phyloP scores from a whole-genome alignment of 1,140 invertebrate species.

The Littorina saxatilis region DNA sequence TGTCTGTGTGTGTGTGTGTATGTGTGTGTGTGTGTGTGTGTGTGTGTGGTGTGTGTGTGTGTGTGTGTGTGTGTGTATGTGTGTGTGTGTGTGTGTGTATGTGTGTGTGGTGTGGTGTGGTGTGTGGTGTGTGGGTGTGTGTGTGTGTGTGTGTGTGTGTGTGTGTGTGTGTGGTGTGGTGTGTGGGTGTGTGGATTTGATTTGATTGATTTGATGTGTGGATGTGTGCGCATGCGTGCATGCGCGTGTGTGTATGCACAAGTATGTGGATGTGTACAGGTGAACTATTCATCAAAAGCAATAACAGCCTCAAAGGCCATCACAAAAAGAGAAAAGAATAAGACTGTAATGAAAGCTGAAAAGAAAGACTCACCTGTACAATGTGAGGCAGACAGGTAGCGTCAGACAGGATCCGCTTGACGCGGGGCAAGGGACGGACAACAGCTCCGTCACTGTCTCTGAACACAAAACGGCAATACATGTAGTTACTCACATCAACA shows the following conservation, averaged over 20 bases:
- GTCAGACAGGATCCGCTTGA: slow-evolving; percentile 93
- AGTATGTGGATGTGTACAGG: not conserved
- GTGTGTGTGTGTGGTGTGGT: too few relatives aligned
- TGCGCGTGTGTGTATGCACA: not conserved
- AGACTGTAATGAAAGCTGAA: too few relatives aligned
- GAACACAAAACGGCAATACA: slow-evolving; percentile 7
- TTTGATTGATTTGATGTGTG: not conserved
- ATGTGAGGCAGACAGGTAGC: slow-evolving; percentile 93
- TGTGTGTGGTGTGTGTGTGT: too few relatives aligned
- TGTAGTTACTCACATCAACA: not conserved
- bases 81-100: not conserved
- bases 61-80: too few relatives aligned
- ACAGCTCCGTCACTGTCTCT: slow-evolving; percentile 92
- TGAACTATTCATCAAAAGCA: too few relatives aligned
- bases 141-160: too few relatives aligned
- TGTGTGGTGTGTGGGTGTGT: too few relatives aligned
- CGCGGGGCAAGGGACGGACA: slow-evolving; percentile 93
- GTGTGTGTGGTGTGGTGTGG: too few relatives aligned
- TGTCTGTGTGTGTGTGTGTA: not conserved
- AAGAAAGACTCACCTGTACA: slow-evolving; percentile 83
- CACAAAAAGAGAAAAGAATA: too few relatives aligned
- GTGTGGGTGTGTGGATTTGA: not conserved
- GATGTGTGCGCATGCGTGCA: too few relatives aligned
- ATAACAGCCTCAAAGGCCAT: too few relatives aligned
- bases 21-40: not conserved